Percentiles rank a stretch among this genome's conserved stretches.
These are phyloP conservation scores for Drosophila saltans DNA, from an alignment of 1,140 invertebrate genomes.

Conservation along the genomic window DNA sequence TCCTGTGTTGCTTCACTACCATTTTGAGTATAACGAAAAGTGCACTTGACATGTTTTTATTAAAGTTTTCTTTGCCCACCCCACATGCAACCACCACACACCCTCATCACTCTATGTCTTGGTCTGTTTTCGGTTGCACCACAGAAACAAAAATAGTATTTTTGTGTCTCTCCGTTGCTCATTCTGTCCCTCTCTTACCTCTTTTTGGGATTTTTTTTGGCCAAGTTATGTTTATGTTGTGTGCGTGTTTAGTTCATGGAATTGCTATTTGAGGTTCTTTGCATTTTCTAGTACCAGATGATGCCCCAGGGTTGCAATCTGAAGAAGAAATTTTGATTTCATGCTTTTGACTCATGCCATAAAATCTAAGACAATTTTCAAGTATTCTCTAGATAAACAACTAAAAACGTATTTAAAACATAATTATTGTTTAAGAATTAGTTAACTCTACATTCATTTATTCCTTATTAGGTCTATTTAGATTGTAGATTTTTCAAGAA, in stretches of 20 bases:
- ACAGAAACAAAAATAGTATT: slow-evolving; percentile 34
- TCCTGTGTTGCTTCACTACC: slow-evolving; percentile 18
- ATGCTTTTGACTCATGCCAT: slow-evolving; percentile 5
- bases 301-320: slow-evolving; percentile 19
- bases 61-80: slow-evolving; percentile 50
- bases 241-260: slow-evolving; percentile 66
- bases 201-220: slow-evolving; percentile 1
- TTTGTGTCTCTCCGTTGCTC: background rate
- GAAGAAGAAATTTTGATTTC: background rate
- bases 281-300: slow-evolving; percentile 48
- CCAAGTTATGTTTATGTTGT: slow-evolving; percentile 60
- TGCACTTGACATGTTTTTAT: slow-evolving; percentile 80
- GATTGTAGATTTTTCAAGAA: too few relatives aligned
- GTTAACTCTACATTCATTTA: background rate
- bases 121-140: slow-evolving; percentile 13
- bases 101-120: background rate
- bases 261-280: slow-evolving; percentile 58
- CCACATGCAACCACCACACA: background rate
- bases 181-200: background rate
- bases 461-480: too few relatives aligned
- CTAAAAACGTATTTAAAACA: too few relatives aligned
- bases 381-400: background rate
- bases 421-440: background rate
- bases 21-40: slow-evolving; percentile 43
- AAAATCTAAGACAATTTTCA: background rate